Base-by-base conservation (phyloP, 2,113 vertebrate species). In the Menidia beryllina region DNA sequence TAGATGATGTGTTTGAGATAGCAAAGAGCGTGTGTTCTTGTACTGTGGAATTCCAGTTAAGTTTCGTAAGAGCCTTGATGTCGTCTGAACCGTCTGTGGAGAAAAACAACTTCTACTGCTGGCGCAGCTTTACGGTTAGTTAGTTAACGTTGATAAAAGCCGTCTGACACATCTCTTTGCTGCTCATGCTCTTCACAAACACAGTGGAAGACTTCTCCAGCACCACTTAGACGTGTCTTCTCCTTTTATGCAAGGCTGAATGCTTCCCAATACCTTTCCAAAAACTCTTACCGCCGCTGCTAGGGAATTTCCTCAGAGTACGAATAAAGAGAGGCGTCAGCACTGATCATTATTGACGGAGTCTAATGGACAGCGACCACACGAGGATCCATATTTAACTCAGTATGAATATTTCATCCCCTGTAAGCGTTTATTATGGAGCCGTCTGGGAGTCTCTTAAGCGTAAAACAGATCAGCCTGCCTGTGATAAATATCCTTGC, bases 381-480 rank as follows among this genome's bases (percentile, higher is more conserved):
- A 82, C 72, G 58, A 80, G 80, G 86, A 90, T 92, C 89, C 84
- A 87, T 90, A 90, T 91, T 93, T 93, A 92, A 90, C 83, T 88
- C 81, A 17, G 73, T 76, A 88, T 92, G 85, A 92, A 89, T 93
- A 92, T 93, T 92, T 92, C 77, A 90, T 91, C 64, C 43, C 25
- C 58, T 88, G 71, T 83, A 87, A 87, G 79, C 75, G 47, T 90
- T 92, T 93, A 92, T 89, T 91, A 88, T 71, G 64, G 75, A 66
- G 61, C 79, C 53, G 73, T 86, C 87, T 76, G 73, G 79, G 79
- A 88, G 84, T 82, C 78, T 86, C 85, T 81, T 71, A 66, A 82
- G 84, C 43, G 26, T 80, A 68, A 89, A 87, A 60, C 74, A 87
- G 69, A 79, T 83, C 30, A 36, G 72, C 49, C 41, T 4, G 69